Conservation (phyloP, 2,113 vertebrate species). For the Orcinus orca region DNA sequence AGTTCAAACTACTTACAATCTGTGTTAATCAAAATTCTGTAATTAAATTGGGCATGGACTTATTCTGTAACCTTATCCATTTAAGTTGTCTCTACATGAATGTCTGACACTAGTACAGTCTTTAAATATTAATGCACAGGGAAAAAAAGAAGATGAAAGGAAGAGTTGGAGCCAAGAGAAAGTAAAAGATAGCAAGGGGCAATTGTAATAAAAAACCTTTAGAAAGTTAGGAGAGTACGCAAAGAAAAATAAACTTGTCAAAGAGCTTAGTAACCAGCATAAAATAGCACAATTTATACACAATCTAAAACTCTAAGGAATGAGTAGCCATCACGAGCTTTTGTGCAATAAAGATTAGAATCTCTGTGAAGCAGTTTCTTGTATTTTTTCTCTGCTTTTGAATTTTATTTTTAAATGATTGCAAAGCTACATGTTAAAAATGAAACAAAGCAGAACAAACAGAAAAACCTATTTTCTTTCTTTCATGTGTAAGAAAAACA, state of each 20-base stretch:
- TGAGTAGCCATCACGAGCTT: slow-evolving; percentile 3
- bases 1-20: slow-evolving; percentile 70
- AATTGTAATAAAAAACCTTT: slow-evolving; percentile 33
- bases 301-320: slow-evolving; percentile 34
- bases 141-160: slow-evolving; percentile 21
- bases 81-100: slow-evolving; percentile 70
- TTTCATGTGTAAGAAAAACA: neutral
- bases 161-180: slow-evolving; percentile 41
- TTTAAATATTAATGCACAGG: slow-evolving; percentile 70
- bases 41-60: slow-evolving; percentile 76
- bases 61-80: slow-evolving; percentile 67
- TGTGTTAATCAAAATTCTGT: slow-evolving; percentile 76
- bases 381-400: neutral
- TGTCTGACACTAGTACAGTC: slow-evolving; percentile 61
- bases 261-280: neutral
- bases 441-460: slow-evolving; percentile 30
- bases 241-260: slow-evolving; percentile 43
- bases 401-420: slow-evolving; percentile 31
- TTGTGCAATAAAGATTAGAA: slow-evolving; percentile 45
- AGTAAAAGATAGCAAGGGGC: slow-evolving; percentile 28
- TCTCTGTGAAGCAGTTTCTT: slow-evolving; percentile 17
- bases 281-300: slow-evolving; percentile 49
- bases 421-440: neutral
- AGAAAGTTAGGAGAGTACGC: slow-evolving; percentile 3
- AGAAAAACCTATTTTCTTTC: neutral